Percentiles rank a stretch among this genome's conserved stretches.
Evolutionary conservation across 2,113 vertebrate species (phyloP).

Genomic region (Podarcis raffonei): DNA sequence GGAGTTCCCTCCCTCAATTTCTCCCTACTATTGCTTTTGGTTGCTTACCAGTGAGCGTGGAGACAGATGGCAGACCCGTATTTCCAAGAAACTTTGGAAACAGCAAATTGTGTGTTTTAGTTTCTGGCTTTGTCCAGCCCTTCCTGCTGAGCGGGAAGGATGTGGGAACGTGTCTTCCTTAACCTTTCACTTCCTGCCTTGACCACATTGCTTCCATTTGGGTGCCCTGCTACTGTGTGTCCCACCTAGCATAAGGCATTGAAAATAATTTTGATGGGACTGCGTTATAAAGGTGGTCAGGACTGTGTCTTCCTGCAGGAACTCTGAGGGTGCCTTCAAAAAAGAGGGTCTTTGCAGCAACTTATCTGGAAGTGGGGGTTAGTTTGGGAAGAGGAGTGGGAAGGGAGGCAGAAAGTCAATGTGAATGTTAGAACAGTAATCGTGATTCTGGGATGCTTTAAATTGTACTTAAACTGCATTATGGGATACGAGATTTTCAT

Average conservation of each 20-base stretch:
- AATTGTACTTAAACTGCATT: slow-evolving; percentile 57
- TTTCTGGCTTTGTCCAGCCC: slow-evolving; percentile 4
- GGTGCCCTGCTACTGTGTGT: fast-evolving
- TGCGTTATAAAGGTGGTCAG: background rate
- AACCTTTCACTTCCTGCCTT: background rate
- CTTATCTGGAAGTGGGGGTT: background rate
- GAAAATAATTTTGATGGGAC: background rate
- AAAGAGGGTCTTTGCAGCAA: background rate
- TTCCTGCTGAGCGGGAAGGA: slow-evolving; percentile 13
- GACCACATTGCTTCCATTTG: background rate
- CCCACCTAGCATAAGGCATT: background rate
- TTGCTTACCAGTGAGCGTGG: background rate
- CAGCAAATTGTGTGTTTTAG: background rate
- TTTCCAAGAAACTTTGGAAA: slow-evolving; percentile 7
- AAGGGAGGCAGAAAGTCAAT: slow-evolving; percentile 39
- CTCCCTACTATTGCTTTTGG: background rate
- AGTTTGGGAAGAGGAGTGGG: slow-evolving; percentile 20
- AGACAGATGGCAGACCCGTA: background rate
- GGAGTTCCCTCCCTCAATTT: background rate
- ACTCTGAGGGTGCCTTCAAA: slow-evolving; percentile 10
- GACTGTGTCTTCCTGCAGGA: background rate
- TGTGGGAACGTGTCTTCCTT: background rate
- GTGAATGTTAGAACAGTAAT: slow-evolving; percentile 41
- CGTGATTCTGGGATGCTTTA: slow-evolving; percentile 54
- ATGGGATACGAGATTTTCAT: slow-evolving; percentile 54